Evolutionary conservation across 2,797 vertebrate genomes (phyloP).

Genomic region (Chaetodon trifasciatus): DNA sequence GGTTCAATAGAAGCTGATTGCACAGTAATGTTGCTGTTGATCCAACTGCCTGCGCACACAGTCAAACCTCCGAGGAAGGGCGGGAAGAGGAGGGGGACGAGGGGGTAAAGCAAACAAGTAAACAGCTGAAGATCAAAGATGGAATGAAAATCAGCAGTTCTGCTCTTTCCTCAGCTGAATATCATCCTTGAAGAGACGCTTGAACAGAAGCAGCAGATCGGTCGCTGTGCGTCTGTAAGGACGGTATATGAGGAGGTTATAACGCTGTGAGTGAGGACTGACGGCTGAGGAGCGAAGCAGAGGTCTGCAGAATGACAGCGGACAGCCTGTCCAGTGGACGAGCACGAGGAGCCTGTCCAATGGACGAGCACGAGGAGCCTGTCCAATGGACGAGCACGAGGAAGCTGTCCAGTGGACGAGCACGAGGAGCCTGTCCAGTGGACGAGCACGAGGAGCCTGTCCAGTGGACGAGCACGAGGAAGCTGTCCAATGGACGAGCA

Average conservation of each 20-base stretch:
- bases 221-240: background rate
- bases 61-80: slow-evolving; percentile 40
- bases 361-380: too few species aligned
- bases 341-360: too few species aligned
- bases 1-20: slow-evolving; percentile 39
- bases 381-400: too few species aligned
- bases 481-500: background rate
- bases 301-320: background rate
- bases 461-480: too few species aligned
- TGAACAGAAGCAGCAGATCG: too few species aligned
- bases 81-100: slow-evolving; percentile 2
- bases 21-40: slow-evolving; percentile 35
- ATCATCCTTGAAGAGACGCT: background rate
- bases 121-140: slow-evolving; percentile 60
- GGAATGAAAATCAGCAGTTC: slow-evolving; percentile 18
- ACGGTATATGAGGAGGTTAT: too few species aligned
- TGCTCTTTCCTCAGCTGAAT: background rate
- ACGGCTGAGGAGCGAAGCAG: background rate
- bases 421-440: too few species aligned
- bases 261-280: background rate
- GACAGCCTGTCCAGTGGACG: too few species aligned
- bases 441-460: too few species aligned
- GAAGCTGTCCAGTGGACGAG: background rate
- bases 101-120: slow-evolving; percentile 52
- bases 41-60: slow-evolving; percentile 33